phyloP scores from a whole-genome alignment of 2,113 vertebrate genomes.

The Bungarus multicinctus region DNA sequence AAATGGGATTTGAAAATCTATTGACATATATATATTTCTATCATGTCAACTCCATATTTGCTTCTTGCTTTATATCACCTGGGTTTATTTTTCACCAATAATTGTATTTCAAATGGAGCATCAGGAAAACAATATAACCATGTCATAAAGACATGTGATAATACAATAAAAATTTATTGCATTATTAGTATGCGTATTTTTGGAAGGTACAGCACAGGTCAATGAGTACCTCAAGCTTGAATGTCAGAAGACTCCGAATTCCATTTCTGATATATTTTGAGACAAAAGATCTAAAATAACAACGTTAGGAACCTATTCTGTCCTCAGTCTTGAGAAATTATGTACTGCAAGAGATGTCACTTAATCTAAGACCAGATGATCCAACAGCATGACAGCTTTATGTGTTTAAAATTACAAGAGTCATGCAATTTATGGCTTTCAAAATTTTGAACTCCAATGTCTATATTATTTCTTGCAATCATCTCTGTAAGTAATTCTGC shows the following conservation, averaged over 20 bases:
- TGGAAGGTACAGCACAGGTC: neutral
- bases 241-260: neutral
- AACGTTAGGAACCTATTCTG: neutral
- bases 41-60: neutral
- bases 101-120: neutral
- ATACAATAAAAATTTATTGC: neutral
- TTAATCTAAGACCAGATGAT: neutral
- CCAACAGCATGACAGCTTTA: neutral
- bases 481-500: neutral
- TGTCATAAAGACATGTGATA: neutral
- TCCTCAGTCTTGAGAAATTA: neutral
- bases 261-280: neutral
- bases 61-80: neutral
- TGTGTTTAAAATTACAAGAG: constrained; percentile 8
- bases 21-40: neutral
- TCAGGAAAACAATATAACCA: neutral
- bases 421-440: neutral
- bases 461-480: neutral
- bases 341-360: neutral
- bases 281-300: neutral
- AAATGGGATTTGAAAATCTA: neutral
- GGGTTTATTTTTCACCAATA: neutral
- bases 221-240: neutral
- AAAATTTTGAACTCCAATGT: neutral
- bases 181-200: neutral